Percentiles rank a stretch among this genome's conserved stretches.
phyloP scores from a whole-genome alignment of 2,888 invertebrate genomes.

The Mimachlamys varia region DNA sequence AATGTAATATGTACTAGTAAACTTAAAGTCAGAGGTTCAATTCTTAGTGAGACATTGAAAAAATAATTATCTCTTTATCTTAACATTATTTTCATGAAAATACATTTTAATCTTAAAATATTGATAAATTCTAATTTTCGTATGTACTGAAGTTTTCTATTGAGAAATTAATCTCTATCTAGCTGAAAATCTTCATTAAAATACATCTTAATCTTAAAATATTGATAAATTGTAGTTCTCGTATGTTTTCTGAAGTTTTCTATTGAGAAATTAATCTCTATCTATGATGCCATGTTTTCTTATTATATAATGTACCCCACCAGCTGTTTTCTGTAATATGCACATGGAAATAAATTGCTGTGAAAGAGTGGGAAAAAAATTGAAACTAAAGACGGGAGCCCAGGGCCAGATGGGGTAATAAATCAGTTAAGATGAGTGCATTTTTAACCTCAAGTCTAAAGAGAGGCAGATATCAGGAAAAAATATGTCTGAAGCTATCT shows the following conservation, averaged over 20 bases:
- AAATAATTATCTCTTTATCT: too few species aligned
- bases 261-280: not conserved
- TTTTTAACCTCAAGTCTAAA: not conserved
- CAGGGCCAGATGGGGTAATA: not conserved
- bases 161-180: too few species aligned
- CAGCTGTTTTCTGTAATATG: not conserved
- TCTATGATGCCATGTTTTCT: not conserved
- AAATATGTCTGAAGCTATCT: not conserved
- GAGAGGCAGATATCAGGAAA: not conserved
- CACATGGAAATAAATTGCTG: not conserved
- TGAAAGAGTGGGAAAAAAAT: not conserved
- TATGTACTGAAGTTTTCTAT: too few species aligned
- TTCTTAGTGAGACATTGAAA: too few species aligned
- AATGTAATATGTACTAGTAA: too few species aligned
- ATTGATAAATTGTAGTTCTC: too few species aligned
- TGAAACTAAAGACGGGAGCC: not conserved
- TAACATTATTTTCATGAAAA: too few species aligned
- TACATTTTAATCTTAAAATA: too few species aligned
- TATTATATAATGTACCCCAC: not conserved
- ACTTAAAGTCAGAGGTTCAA: too few species aligned
- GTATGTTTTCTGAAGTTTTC: not conserved
- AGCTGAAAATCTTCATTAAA: too few species aligned
- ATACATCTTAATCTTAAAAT: too few species aligned
- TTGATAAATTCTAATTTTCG: too few species aligned
- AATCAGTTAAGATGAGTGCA: not conserved